Percentiles rank a stretch among this genome's conserved stretches.
Conservation (phyloP, 2,113 vertebrate genomes). For the Garra rufa region DNA sequence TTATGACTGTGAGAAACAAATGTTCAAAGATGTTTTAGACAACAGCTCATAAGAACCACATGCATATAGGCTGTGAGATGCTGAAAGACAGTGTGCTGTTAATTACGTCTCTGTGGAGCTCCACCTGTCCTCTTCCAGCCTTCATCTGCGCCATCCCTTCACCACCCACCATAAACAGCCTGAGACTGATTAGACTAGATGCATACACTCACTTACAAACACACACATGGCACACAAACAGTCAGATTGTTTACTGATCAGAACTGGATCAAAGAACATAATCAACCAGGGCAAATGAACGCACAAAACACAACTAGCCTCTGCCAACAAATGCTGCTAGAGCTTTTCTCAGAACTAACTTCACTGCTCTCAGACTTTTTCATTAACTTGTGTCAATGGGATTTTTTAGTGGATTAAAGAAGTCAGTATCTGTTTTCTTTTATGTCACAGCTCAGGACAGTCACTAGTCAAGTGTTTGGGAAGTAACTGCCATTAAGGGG, state of each 20-base stretch:
- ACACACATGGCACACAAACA: slow-evolving; percentile 13
- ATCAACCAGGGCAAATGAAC: slow-evolving; percentile 9
- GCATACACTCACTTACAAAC: slow-evolving; percentile 15
- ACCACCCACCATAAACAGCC: not conserved
- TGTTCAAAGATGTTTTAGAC: slow-evolving; percentile 12
- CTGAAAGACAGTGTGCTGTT: slow-evolving; percentile 29
- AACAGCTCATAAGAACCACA: slow-evolving; percentile 9
- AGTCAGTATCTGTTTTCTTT: not conserved
- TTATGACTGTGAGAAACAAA: not conserved
- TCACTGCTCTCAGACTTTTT: not conserved
- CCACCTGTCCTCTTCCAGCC: not conserved
- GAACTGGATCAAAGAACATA: slow-evolving; percentile 24
- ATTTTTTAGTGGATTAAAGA: not conserved
- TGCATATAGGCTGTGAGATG: not conserved
- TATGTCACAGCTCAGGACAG: not conserved
- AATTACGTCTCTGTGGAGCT: slow-evolving; percentile 26
- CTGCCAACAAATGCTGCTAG: not conserved
- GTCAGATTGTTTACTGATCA: slow-evolving; percentile 15
- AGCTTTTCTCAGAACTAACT: slow-evolving; percentile 9
- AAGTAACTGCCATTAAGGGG: not conserved
- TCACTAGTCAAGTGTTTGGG: not conserved
- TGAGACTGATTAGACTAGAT: slow-evolving; percentile 28
- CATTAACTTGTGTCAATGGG: not conserved
- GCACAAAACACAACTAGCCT: not conserved
- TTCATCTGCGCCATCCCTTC: slow-evolving; percentile 6